Evolutionary conservation across 2,888 invertebrate species (phyloP).

Genomic region (Steinernema carpocapsae): DNA sequence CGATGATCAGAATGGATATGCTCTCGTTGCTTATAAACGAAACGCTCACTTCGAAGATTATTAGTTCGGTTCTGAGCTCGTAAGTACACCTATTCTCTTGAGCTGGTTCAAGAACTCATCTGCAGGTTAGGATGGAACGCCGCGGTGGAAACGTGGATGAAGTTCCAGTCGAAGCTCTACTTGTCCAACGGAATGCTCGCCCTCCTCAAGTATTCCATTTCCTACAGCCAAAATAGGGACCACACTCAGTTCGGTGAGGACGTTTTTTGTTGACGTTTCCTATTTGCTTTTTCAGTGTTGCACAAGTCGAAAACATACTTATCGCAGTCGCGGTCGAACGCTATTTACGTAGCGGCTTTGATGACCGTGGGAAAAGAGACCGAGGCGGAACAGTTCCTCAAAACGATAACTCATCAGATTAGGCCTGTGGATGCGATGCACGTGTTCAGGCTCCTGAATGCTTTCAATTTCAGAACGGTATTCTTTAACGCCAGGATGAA

Average conservation of each 20-base stretch:
- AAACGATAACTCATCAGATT: conserved; percentile 37
- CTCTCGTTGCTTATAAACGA: conserved; percentile 54
- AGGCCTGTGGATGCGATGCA: conserved; percentile 47
- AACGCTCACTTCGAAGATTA: conserved; percentile 50
- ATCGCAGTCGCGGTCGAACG: conserved; percentile 47
- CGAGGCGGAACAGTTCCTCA: conserved; percentile 46
- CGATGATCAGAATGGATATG: conserved; percentile 54
- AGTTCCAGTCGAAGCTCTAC: conserved; percentile 53
- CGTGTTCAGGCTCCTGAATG: conserved; percentile 52
- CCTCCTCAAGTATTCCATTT: conserved; percentile 43
- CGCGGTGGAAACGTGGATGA: conserved; percentile 59
- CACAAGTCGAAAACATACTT: conserved; percentile 56
- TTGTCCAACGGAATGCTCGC: conserved; percentile 58
- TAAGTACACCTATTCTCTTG: neutral
- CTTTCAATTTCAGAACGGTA: conserved; percentile 46
- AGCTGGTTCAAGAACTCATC: neutral
- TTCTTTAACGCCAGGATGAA: neutral
- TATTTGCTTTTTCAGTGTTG: conserved; percentile 45
- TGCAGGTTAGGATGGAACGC: conserved; percentile 55
- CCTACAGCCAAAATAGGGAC: conserved; percentile 32
- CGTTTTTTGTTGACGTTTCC: neutral
- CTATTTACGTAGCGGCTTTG: conserved; percentile 50
- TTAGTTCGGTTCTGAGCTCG: conserved; percentile 48
- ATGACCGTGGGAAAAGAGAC: conserved; percentile 45
- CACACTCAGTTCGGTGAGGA: conserved; percentile 49